Evolutionary conservation across 2,113 vertebrate genomes (phyloP).

Genomic region (Pygoscelis antarcticus): DNA sequence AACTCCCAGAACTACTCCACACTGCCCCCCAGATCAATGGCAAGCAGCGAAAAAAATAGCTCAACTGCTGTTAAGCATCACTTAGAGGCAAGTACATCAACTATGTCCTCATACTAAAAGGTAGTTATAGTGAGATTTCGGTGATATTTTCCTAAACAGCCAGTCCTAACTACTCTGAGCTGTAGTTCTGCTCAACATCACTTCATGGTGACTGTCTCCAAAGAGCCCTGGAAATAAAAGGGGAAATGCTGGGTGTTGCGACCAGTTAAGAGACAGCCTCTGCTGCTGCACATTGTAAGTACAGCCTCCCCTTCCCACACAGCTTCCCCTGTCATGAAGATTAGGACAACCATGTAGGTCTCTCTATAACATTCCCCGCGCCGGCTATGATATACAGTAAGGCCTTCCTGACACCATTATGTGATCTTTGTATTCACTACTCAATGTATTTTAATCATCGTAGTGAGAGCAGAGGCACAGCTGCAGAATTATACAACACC

Average conservation of each 20-base stretch:
- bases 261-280: background rate
- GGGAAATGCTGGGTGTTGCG: background rate
- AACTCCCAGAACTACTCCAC: background rate
- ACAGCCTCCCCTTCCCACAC: background rate
- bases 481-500: background rate
- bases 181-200: background rate
- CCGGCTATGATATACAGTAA: background rate
- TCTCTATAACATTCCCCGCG: background rate
- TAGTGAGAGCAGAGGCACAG: background rate
- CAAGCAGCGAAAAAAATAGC: background rate
- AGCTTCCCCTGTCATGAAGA: background rate
- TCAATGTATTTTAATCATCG: background rate
- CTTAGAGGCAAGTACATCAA: background rate
- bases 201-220: background rate
- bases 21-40: background rate
- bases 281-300: background rate
- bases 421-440: background rate
- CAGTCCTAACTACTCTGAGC: background rate
- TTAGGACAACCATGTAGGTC: fast-evolving
- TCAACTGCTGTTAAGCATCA: background rate
- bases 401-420: background rate
- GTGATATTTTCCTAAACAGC: background rate
- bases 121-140: background rate
- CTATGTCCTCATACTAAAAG: background rate
- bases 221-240: background rate